Percentiles rank a stretch among this genome's conserved stretches.
Evolutionary conservation across 2,888 invertebrate genomes (phyloP).

Genomic region (Biston betularia): DNA sequence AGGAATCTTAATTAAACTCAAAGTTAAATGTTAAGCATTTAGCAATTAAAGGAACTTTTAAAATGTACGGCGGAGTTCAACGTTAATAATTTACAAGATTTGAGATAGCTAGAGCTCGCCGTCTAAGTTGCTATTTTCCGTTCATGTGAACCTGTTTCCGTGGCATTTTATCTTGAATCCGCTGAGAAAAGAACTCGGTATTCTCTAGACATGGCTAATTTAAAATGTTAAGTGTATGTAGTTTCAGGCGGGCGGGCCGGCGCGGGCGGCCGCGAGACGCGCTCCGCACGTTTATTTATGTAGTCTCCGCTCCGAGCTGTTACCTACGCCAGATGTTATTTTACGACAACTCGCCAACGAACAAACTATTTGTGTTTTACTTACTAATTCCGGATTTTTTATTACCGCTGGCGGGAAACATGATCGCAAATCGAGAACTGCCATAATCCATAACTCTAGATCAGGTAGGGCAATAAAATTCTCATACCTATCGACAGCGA

Average conservation of each 20-base stretch:
- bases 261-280: slow-evolving; percentile 6
- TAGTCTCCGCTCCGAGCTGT: slow-evolving; percentile 76
- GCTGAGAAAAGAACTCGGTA: slow-evolving; percentile 26
- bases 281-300: slow-evolving; percentile 80
- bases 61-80: slow-evolving; percentile 20
- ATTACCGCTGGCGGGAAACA: slow-evolving; percentile 35
- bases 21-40: slow-evolving; percentile 35
- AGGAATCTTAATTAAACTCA: slow-evolving; percentile 48
- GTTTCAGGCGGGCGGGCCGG: slow-evolving; percentile 34
- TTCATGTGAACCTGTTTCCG: slow-evolving; percentile 17
- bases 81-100: slow-evolving; percentile 25
- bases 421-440: slow-evolving; percentile 36
- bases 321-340: slow-evolving; percentile 83
- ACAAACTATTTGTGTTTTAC: slow-evolving; percentile 69
- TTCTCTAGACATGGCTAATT: slow-evolving; percentile 47
- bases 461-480: slow-evolving; percentile 14
- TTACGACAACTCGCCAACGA: slow-evolving; percentile 76
- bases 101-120: slow-evolving; percentile 9
- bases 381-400: slow-evolving; percentile 52
- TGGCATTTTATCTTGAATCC: slow-evolving; percentile 16
- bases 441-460: slow-evolving; percentile 12
- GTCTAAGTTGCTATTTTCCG: slow-evolving; percentile 8
- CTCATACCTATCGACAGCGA: background rate
- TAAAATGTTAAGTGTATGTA: slow-evolving; percentile 47
- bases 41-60: slow-evolving; percentile 37